These are phyloP conservation scores for Rhabdornis inornatus DNA, from an alignment of 2,113 vertebrate species.

Conservation along the genomic window DNA sequence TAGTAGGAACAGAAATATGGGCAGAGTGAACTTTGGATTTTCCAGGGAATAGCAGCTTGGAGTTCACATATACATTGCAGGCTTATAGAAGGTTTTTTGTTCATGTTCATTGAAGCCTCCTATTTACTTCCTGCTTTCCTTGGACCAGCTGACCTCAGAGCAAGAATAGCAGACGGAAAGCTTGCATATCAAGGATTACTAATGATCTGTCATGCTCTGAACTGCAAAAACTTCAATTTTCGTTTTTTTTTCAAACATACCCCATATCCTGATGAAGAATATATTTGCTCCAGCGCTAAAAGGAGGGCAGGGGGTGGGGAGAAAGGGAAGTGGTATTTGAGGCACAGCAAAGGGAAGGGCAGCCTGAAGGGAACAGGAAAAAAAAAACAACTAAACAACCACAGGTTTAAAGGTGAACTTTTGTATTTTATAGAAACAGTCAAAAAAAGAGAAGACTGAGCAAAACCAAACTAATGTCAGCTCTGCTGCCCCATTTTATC, in stretches of 20 bases:
- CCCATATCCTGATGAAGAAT: background rate
- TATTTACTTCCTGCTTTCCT: slow-evolving; percentile 43
- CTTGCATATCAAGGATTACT: background rate
- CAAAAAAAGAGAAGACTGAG: background rate
- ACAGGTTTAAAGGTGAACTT: background rate
- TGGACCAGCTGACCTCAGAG: slow-evolving; percentile 26
- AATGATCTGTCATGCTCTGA: slow-evolving; percentile 3
- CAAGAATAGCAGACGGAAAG: slow-evolving; percentile 35
- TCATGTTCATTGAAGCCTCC: slow-evolving; percentile 17
- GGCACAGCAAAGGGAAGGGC: slow-evolving; percentile 2
- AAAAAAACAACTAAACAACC: background rate
- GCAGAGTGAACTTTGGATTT: background rate
- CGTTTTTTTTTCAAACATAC: background rate
- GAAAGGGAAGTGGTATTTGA: background rate
- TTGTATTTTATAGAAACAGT: background rate
- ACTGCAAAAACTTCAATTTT: slow-evolving; percentile 16
- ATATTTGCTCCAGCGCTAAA: background rate
- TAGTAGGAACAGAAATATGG: background rate
- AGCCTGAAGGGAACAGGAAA: background rate
- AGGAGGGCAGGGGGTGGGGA: background rate
- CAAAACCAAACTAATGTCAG: background rate
- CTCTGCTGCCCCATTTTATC: background rate
- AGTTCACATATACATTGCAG: background rate
- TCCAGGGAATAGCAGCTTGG: background rate
- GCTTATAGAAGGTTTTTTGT: slow-evolving; percentile 46